A percentile compares a stretch with the other conserved stretches of the same genome.
These are phyloP conservation scores for Sylvia borin DNA, from an alignment of 2,797 vertebrate genomes.

Conservation along the genomic window DNA sequence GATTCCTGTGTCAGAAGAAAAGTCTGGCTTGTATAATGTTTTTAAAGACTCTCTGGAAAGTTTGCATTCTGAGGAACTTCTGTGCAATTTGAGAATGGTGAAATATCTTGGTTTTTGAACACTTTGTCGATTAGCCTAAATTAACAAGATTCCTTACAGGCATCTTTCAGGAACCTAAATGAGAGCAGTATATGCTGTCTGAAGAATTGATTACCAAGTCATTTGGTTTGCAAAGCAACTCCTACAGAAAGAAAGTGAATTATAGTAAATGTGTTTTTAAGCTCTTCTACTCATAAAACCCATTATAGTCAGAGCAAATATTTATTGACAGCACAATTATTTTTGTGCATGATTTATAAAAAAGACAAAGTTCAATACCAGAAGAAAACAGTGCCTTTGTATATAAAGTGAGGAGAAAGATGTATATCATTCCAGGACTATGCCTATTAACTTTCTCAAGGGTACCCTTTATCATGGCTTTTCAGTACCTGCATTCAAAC, in stretches of 20 bases:
- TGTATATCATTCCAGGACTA: not conserved
- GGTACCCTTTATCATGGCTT: not conserved
- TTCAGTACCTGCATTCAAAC: not conserved
- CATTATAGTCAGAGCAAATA: not conserved
- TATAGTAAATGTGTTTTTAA: not conserved
- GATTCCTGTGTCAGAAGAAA: not conserved
- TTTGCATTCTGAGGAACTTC: not conserved
- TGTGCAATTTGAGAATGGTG: not conserved
- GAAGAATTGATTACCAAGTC: not conserved
- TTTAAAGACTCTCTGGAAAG: not conserved
- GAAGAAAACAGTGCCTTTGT: not conserved
- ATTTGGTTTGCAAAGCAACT: not conserved
- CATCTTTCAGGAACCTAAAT: not conserved
- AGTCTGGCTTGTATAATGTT: not conserved
- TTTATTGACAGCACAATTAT: not conserved
- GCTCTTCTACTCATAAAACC: not conserved
- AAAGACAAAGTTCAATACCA: not conserved
- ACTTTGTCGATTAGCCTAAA: not conserved
- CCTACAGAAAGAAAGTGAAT: not conserved
- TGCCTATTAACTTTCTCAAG: not conserved
- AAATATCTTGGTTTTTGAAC: not conserved
- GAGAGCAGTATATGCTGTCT: not conserved
- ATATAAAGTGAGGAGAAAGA: not conserved
- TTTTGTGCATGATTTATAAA: not conserved
- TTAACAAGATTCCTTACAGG: not conserved